phyloP scores from a whole-genome alignment of 2,797 vertebrate genomes.

The Notamacropus eugenii region DNA sequence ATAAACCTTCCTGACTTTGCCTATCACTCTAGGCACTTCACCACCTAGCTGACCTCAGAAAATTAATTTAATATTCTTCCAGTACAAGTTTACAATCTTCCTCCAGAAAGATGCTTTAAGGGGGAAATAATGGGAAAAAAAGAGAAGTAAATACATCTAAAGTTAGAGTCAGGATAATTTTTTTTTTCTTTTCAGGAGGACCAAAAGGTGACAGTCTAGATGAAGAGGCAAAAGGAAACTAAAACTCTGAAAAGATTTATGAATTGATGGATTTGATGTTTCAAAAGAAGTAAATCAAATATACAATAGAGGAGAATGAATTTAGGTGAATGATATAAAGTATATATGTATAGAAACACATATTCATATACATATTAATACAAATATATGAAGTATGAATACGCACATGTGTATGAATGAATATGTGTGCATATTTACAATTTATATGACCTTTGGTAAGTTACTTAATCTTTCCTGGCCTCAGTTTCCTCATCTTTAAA shows the following conservation, averaged over 20 bases:
- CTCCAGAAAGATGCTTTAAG: neutral
- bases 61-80: neutral
- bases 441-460: no score
- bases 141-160: neutral
- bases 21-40: neutral
- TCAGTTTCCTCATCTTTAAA: no score
- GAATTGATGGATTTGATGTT: neutral
- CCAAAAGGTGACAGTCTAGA: neutral
- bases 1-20: neutral
- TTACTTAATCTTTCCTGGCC: no score
- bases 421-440: no score
- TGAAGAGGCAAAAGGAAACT: neutral
- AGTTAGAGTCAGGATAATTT: neutral
- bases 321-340: neutral
- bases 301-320: neutral
- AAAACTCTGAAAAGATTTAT: neutral
- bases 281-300: neutral
- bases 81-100: neutral
- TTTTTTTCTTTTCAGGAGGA: neutral
- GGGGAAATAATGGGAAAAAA: constrained; percentile 17
- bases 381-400: neutral
- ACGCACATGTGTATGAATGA: neutral
- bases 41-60: neutral
- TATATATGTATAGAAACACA: neutral
- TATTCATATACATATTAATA: neutral